Conservation (phyloP, 1,140 invertebrate species). For the Heliconius nattereri region DNA sequence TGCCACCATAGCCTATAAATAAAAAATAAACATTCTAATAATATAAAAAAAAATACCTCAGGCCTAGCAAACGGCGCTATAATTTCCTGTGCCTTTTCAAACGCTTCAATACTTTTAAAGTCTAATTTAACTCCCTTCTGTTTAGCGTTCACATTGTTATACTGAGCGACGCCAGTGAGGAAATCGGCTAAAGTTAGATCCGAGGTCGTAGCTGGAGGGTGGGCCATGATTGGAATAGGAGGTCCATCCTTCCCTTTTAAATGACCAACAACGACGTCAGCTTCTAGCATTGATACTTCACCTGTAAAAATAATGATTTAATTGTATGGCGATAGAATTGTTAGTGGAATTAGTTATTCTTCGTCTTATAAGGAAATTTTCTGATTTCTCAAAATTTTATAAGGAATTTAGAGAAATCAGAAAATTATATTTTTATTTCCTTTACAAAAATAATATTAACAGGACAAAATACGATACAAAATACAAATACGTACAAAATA, state of each 20-base stretch:
- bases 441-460: too few relatives aligned
- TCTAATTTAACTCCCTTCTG: slow-evolving; percentile 91
- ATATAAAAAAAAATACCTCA: slow-evolving; percentile 48
- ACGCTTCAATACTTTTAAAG: slow-evolving; percentile 91
- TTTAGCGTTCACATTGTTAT: slow-evolving; percentile 71
- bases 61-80: slow-evolving; percentile 65
- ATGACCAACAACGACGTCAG: slow-evolving; percentile 89
- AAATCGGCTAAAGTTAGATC: slow-evolving; percentile 90
- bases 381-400: too few relatives aligned
- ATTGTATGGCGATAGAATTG: not conserved
- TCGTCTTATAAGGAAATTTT: too few relatives aligned
- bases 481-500: too few relatives aligned
- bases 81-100: slow-evolving; percentile 84
- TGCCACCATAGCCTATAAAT: not conserved
- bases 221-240: slow-evolving; percentile 91
- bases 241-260: slow-evolving; percentile 75
- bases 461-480: too few relatives aligned
- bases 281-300: slow-evolving; percentile 91
- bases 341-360: not conserved
- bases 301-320: slow-evolving; percentile 62
- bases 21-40: not conserved
- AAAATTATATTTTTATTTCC: too few relatives aligned
- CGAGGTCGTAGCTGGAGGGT: slow-evolving; percentile 87
- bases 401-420: too few relatives aligned
- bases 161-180: slow-evolving; percentile 82